Conservation (phyloP, 2,113 vertebrate species). For the Rattus rattus region DNA sequence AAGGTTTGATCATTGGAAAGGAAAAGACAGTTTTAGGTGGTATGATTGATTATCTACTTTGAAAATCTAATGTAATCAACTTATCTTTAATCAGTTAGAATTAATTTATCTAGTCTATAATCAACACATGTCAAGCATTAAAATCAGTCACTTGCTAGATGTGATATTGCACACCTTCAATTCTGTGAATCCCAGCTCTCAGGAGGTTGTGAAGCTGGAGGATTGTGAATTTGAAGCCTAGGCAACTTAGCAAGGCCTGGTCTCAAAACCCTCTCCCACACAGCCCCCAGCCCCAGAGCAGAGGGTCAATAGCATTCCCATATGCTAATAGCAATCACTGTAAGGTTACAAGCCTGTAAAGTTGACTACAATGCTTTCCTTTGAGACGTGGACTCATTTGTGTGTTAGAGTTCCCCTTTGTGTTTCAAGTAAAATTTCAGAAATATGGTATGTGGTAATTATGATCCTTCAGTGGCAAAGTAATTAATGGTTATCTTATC, state of each 20-base stretch:
- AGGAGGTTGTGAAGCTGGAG: neutral
- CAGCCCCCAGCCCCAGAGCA: rapidly evolving
- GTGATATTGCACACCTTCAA: neutral
- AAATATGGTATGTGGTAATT: neutral
- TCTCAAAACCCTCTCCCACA: neutral
- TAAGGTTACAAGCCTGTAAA: neutral
- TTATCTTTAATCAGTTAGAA: neutral
- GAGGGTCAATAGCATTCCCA: neutral
- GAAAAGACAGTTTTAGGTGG: neutral
- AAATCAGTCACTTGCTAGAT: neutral
- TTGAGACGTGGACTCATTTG: neutral
- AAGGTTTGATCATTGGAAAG: neutral
- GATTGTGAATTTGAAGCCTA: neutral
- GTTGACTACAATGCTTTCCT: neutral
- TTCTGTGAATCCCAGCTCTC: neutral
- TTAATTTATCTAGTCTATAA: neutral
- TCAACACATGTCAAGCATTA: neutral
- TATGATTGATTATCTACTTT: neutral
- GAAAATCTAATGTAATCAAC: neutral
- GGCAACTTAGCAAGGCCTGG: neutral
- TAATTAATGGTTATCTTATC: neutral
- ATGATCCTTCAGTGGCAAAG: neutral
- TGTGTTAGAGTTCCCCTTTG: neutral
- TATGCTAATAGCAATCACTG: neutral
- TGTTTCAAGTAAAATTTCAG: neutral